Evolutionary conservation across 2,113 vertebrate species (phyloP), one percentile per base, ranked within the genome.

Genomic region (Ariopsis seemanni): DNA sequence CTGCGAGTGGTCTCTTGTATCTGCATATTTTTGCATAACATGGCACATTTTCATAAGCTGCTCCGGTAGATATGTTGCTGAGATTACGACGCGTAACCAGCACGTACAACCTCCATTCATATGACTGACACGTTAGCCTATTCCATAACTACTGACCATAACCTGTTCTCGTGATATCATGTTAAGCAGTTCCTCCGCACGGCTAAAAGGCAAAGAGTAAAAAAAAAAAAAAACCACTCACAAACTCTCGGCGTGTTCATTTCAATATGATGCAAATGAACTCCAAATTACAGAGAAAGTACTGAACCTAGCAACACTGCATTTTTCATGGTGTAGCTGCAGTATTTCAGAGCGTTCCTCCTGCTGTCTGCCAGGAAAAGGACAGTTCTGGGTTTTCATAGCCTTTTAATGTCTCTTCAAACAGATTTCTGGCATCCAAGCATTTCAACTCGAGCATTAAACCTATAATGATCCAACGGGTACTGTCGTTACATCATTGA

Each of bases 1-100:
- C 85, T 87, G 87, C 58, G 86, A 82, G 85, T 74, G 74, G 75
- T 67, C 78, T 65, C 83, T 65, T 52, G 55, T 55, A 86, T 89
- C 85, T 89, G 87, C 90, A 89, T 90, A 88, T 85, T 87, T 90
- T 89, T 89, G 63, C 88, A 91, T 90, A 87, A 88, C 80, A 69
- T 50, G 30, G 60, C 82, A 55, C 55, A 87, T 89, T 91, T 90
- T 86, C 75, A 87, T 87, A 89, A 85, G 71, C 87, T 78, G 78
- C 79, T 88, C 80, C 71, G 55, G 84, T 84, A 60, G 50, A 77
- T 79, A 50, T 79, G 83, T 85, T 55, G 55, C 69, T 65, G 52
- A 60, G 82, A 85, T 86, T 83, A 62, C 52, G 55, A 57, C 10
- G 72, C 55, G 2, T 42, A 27, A 25, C 25, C 52, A 53, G 67